Evolutionary conservation across 2,113 vertebrate species (phyloP), one percentile per base, ranked within the genome.

Genomic region (Crotalus helleri): DNA sequence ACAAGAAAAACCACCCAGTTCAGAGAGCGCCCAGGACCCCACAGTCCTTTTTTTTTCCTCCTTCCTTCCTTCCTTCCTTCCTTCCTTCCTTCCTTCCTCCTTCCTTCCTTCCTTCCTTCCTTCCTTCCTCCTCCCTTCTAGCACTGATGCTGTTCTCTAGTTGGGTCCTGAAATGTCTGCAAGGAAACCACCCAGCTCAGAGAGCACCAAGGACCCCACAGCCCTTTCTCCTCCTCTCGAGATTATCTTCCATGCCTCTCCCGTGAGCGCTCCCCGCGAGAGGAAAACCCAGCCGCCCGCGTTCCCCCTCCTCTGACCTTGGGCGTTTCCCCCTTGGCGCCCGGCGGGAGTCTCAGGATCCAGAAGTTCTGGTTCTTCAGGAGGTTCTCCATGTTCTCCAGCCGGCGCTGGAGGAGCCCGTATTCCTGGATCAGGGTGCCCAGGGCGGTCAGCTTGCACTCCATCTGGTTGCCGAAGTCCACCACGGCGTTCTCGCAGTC

Each of bases 361-460:
- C 97, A 96, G 90, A 97, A 95, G 57, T 97, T 97, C 81, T 92
- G 59, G 85, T 97, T 97, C 59, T 96, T 93, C 26, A 97, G 96
- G 17, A 97, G 93, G 95, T 96, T 97, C 95, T 97, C 97, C 96
- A 98, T 9, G 95, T 96, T 97, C 96, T 97, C 97, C 95, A 97
- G 95, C 1, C 97, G 91, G 93, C 90, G 46, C 96, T 97, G 97
- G 4, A 97, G 96, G 93, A 93, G 92, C 95, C 97, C 97, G 0
- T 97, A 97, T 86, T 97, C 97, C 96, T 96, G 97, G 17, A 96
- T 49, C 33, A 98, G 96, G 0, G 97, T 98, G 1, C 96, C 97
- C 94, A 98, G 93, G 53, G 94, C 95, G 0, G 97, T 93, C 93
- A 96, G 94, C 55, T 97, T 97, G 95, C 96, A 95, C 91, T 98